phyloP scores from a whole-genome alignment of 1,140 invertebrate species.

The Eumeta japonica region DNA sequence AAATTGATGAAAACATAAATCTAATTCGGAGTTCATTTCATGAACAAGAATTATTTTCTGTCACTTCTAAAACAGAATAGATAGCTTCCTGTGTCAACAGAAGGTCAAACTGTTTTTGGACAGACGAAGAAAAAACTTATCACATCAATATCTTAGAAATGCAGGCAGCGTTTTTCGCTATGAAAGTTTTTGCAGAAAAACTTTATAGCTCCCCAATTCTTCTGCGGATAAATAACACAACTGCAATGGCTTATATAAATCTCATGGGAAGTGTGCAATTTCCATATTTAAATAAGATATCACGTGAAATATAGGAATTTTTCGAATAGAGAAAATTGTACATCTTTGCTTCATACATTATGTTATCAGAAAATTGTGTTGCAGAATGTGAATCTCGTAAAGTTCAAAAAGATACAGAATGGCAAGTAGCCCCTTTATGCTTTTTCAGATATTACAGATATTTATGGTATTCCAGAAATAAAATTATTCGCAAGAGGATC shows the following conservation, averaged over 20 bases:
- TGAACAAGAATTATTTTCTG: constrained; percentile 17
- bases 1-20: constrained; percentile 10
- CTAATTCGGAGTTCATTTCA: constrained; percentile 8
- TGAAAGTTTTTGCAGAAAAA: constrained; percentile 10
- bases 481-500: constrained; percentile 15
- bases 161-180: constrained; percentile 10
- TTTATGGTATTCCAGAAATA: constrained; percentile 17
- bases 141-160: constrained; percentile 25
- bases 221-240: constrained; percentile 20
- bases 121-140: constrained; percentile 7
- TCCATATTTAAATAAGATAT: constrained; percentile 11
- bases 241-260: constrained; percentile 17
- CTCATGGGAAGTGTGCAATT: constrained; percentile 19
- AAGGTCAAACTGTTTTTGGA: constrained; percentile 17
- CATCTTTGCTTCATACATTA: constrained; percentile 19
- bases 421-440: constrained; percentile 5
- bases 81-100: constrained; percentile 11
- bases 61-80: constrained; percentile 24
- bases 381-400: constrained; percentile 19
- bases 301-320: constrained; percentile 21
- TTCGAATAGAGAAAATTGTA: constrained; percentile 18
- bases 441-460: constrained; percentile 10
- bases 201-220: constrained; percentile 13
- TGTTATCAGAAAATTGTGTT: constrained; percentile 14
- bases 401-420: constrained; percentile 11